Evolutionary conservation across 2,113 vertebrate genomes (phyloP).

Genomic region (Onychostruthus taczanowskii): DNA sequence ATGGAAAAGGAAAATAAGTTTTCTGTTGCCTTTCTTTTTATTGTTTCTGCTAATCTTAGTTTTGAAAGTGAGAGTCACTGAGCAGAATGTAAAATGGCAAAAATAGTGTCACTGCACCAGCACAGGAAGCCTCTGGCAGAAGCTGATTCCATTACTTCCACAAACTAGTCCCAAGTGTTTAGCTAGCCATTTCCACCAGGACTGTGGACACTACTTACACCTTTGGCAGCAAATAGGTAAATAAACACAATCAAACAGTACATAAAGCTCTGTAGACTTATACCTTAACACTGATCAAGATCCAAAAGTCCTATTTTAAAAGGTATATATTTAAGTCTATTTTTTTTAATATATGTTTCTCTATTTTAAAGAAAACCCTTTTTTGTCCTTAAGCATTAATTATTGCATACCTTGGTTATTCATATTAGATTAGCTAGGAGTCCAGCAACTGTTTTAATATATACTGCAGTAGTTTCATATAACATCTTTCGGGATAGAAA

Average conservation of each 20-base stretch:
- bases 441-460: conserved; percentile 2
- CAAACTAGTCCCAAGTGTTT: conserved; percentile 14
- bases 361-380: background rate
- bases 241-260: background rate
- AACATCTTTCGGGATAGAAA: background rate
- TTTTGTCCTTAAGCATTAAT: background rate
- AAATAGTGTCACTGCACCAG: background rate
- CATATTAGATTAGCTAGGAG: background rate
- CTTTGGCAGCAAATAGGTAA: conserved; percentile 14
- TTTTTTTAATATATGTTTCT: background rate
- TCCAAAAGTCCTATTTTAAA: background rate
- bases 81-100: conserved; percentile 12
- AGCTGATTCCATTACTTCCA: background rate
- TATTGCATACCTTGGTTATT: background rate
- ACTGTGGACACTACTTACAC: background rate
- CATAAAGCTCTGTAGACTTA: background rate
- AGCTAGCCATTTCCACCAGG: conserved; percentile 6
- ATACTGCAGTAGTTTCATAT: background rate
- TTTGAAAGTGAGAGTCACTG: background rate
- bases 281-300: background rate
- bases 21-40: background rate
- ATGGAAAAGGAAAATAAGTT: background rate
- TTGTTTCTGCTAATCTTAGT: background rate
- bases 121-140: conserved; percentile 15
- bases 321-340: background rate